These are phyloP conservation scores for Cordilura impudica DNA, from an alignment of 2,888 invertebrate genomes.

Conservation along the genomic window DNA sequence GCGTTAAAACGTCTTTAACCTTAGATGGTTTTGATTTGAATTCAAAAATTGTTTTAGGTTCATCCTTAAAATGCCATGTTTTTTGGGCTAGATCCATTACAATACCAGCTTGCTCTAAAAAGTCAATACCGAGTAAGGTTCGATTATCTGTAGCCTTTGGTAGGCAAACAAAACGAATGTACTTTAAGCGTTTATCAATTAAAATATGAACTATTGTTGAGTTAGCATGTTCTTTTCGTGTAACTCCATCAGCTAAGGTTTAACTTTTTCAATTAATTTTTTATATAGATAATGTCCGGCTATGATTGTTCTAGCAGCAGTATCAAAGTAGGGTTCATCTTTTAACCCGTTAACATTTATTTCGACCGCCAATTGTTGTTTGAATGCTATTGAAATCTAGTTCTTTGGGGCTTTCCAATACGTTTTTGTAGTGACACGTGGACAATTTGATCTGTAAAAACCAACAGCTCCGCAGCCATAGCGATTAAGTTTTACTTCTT, in stretches of 20 bases:
- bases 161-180: slow-evolving; percentile 55
- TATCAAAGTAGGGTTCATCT: slow-evolving; percentile 46
- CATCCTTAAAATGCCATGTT: no score
- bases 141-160: slow-evolving; percentile 17
- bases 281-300: slow-evolving; percentile 43
- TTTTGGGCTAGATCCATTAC: no score
- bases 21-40: no score
- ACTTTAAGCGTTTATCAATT: slow-evolving; percentile 36
- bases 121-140: slow-evolving; percentile 34
- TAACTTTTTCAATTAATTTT: slow-evolving; percentile 29
- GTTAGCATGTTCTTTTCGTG: not conserved
- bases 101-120: slow-evolving; percentile 30
- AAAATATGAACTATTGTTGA: slow-evolving; percentile 24
- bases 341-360: slow-evolving; percentile 47
- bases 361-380: slow-evolving; percentile 10
- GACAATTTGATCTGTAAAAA: slow-evolving; percentile 16
- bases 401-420: slow-evolving; percentile 15
- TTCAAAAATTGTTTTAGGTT: no score
- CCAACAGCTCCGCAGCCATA: slow-evolving; percentile 24
- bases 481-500: not conserved
- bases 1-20: slow-evolving; percentile 48
- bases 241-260: slow-evolving; percentile 13
- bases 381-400: slow-evolving; percentile 22
- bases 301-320: slow-evolving; percentile 52
- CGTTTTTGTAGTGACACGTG: slow-evolving; percentile 9